These are phyloP conservation scores for Lucilia sericata DNA, from an alignment of 1,140 invertebrate species.

Conservation along the genomic window DNA sequence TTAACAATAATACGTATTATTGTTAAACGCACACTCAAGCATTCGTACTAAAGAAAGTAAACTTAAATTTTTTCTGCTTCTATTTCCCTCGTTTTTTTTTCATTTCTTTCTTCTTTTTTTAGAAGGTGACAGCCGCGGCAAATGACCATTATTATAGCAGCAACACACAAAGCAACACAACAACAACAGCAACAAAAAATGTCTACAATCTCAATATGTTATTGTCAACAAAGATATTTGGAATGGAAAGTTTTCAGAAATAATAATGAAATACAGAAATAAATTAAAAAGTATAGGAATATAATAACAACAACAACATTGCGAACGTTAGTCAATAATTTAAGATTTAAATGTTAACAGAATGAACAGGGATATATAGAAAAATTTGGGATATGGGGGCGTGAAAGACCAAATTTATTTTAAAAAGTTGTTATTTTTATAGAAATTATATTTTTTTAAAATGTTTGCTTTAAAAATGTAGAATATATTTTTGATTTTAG, in stretches of 20 bases:
- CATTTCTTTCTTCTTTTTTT: background rate
- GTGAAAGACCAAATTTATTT: no score
- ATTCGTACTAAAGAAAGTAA: constrained; percentile 23
- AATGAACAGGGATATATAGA: background rate
- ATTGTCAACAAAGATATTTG: constrained; percentile 7
- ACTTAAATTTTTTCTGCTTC: background rate
- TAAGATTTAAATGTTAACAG: background rate
- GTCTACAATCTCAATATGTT: constrained; percentile 16
- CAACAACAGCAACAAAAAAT: background rate
- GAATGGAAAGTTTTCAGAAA: constrained; percentile 20
- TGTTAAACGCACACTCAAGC: background rate
- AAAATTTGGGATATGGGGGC: background rate
- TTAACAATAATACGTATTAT: background rate
- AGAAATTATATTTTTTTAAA: no score
- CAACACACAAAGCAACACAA: background rate
- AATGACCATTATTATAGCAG: background rate
- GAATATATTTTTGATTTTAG: no score
- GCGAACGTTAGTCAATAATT: background rate
- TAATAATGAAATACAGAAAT: background rate
- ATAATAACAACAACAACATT: no score
- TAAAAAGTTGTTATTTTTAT: no score
- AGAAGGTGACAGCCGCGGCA: constrained; percentile 24
- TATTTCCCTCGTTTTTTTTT: background rate
- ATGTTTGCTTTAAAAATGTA: no score
- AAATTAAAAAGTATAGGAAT: no score